These are phyloP conservation scores for Neuroscelio doddi DNA, from an alignment of 2,888 invertebrate genomes.

Conservation along the genomic window DNA sequence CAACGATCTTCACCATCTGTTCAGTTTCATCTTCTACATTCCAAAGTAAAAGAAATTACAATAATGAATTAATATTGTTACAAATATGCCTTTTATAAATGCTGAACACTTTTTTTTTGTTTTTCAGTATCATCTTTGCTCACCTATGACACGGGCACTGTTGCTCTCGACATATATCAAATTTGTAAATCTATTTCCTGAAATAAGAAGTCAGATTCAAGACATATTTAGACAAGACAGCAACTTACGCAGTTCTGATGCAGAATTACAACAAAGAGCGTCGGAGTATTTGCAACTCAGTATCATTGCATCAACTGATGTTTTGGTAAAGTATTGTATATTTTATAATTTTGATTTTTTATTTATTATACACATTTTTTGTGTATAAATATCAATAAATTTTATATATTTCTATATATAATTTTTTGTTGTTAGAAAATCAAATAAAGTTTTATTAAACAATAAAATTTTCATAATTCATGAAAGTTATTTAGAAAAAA, in stretches of 20 bases:
- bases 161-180: slow-evolving; percentile 98
- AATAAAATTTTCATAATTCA: too few species aligned
- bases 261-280: slow-evolving; percentile 97
- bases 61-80: too few species aligned
- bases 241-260: slow-evolving; percentile 97
- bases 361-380: not conserved
- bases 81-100: too few species aligned
- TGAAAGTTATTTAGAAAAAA: too few species aligned
- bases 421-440: too few species aligned
- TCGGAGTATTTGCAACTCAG: slow-evolving; percentile 98
- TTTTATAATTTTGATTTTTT: slow-evolving; percentile 6
- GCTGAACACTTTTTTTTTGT: not conserved
- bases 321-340: slow-evolving; percentile 83
- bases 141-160: slow-evolving; percentile 96
- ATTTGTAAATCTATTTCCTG: slow-evolving; percentile 99
- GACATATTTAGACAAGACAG: slow-evolving; percentile 95
- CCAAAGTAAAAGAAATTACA: slow-evolving; percentile 79
- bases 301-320: slow-evolving; percentile 96
- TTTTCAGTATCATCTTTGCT: slow-evolving; percentile 92
- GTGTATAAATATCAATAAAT: not conserved
- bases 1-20: slow-evolving; percentile 96
- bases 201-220: slow-evolving; percentile 96
- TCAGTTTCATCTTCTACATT: slow-evolving; percentile 98
- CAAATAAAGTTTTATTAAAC: too few species aligned
- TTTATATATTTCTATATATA: too few species aligned